Conservation (phyloP, 2,113 vertebrate species). For the Pterophyllum scalare region DNA sequence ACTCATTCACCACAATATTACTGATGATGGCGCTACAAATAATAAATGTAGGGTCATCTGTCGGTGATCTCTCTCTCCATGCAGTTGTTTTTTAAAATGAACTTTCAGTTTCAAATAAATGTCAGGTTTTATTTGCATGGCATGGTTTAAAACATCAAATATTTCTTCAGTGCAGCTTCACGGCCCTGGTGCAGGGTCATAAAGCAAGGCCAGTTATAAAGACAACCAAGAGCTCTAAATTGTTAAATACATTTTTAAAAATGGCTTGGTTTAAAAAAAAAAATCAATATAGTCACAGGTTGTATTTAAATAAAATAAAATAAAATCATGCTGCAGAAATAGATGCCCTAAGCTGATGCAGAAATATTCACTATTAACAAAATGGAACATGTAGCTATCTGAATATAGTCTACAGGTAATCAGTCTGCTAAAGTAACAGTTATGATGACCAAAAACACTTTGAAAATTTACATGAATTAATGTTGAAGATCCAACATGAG, state of each 20-base stretch:
- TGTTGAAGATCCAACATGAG: too few relatives aligned
- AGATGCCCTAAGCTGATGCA: neutral
- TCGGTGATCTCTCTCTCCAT: neutral
- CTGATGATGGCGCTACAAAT: slow-evolving; percentile 27
- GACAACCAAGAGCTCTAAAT: neutral
- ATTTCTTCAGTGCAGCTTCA: neutral
- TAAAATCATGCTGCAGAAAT: neutral
- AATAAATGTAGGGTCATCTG: slow-evolving; percentile 11
- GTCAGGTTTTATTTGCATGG: neutral
- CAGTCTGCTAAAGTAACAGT: too few relatives aligned
- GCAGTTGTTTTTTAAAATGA: neutral
- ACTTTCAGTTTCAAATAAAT: neutral
- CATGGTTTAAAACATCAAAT: neutral
- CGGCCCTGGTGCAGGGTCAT: neutral
- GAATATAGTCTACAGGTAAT: too few relatives aligned
- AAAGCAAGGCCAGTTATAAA: neutral
- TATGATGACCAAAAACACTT: too few relatives aligned
- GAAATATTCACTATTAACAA: neutral
- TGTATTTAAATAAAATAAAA: neutral
- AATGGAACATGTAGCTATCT: accelerated
- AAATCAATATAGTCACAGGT: neutral
- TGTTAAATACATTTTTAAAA: neutral
- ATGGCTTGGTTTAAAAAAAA: neutral
- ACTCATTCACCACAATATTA: slow-evolving; percentile 39
- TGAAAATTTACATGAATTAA: too few relatives aligned